These are phyloP conservation scores for Drosophila demipolita DNA, from an alignment of 2,888 invertebrate species.

Conservation along the genomic window DNA sequence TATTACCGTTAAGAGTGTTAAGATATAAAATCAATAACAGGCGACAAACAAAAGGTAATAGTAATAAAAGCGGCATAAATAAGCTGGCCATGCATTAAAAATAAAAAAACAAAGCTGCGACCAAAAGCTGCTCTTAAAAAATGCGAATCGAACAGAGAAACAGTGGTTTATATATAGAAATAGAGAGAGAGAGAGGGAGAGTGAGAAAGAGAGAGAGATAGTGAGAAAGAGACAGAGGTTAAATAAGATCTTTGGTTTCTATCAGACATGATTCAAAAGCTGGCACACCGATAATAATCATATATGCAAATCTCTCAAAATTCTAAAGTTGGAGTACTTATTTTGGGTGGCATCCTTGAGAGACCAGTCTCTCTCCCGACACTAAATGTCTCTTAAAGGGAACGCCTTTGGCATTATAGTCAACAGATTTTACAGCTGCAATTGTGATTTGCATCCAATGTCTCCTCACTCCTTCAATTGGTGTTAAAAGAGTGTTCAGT, in stretches of 20 bases:
- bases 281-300: background rate
- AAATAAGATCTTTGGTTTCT: background rate
- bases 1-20: constrained; percentile 56
- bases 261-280: background rate
- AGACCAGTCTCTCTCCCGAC: background rate
- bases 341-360: background rate
- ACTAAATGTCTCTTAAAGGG: too few relatives aligned
- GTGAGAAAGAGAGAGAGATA: background rate
- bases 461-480: background rate
- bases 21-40: constrained; percentile 75
- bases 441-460: background rate
- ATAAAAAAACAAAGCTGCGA: constrained; percentile 21
- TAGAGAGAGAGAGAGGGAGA: background rate
- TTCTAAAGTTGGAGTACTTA: background rate
- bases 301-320: background rate
- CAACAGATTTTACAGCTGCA: background rate
- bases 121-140: background rate
- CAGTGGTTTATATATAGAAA: background rate
- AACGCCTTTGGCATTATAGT: background rate
- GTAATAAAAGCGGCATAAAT: constrained; percentile 72
- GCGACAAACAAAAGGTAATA: constrained; percentile 27
- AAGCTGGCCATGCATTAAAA: constrained; percentile 41
- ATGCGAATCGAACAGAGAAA: background rate
- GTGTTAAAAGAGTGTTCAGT: background rate
- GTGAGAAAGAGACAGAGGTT: background rate